These are phyloP conservation scores for Cantharis nigra DNA, from an alignment of 2,888 invertebrate genomes.

Conservation along the genomic window DNA sequence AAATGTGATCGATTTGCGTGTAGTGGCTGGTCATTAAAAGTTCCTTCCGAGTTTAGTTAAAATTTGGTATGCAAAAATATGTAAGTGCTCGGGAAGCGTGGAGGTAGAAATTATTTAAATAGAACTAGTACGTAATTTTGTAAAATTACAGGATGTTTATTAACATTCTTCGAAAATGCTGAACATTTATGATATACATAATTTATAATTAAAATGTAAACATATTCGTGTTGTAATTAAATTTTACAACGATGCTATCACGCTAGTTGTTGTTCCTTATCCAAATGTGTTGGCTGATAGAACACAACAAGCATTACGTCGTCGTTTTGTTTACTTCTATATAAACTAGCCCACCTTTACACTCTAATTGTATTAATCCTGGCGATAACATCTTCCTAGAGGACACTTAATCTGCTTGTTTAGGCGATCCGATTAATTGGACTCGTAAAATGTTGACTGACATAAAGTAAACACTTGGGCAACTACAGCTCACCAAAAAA, in stretches of 20 bases:
- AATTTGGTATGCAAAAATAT: neutral
- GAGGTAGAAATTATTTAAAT: neutral
- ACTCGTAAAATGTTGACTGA: conserved; percentile 13
- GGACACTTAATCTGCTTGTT: conserved; percentile 13
- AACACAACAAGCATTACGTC: neutral
- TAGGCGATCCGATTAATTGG: conserved; percentile 13
- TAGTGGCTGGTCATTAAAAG: neutral
- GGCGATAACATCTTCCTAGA: conserved; percentile 4
- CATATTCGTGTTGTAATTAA: neutral
- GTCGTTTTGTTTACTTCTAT: neutral
- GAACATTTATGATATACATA: neutral
- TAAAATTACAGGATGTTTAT: neutral
- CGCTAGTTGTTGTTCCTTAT: neutral
- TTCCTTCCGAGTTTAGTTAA: neutral
- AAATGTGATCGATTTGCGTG: neutral
- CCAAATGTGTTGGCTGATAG: neutral
- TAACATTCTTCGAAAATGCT: neutral
- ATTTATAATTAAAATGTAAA: neutral
- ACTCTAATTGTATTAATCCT: conserved; percentile 12
- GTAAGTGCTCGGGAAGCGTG: neutral
- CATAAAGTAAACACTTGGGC: neutral
- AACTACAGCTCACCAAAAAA: neutral
- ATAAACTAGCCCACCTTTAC: conserved; percentile 9
- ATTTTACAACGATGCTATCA: neutral
- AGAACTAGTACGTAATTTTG: neutral